Base-by-base conservation (phyloP, 2,888 invertebrate genomes). In the Leucoma salicis region DNA sequence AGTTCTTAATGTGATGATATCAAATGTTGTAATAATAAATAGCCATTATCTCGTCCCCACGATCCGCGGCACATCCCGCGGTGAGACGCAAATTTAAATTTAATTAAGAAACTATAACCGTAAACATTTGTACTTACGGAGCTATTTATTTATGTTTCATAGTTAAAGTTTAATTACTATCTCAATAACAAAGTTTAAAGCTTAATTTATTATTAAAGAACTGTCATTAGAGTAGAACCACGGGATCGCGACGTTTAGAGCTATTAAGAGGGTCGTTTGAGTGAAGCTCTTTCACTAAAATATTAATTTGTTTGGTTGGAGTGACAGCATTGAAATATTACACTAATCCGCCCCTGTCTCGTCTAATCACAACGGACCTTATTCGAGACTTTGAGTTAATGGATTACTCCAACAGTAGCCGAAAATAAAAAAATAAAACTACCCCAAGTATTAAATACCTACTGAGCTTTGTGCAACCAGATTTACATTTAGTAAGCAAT, bases 1-100 rank as follows among this genome's bases (percentile, higher is more conserved):
- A 75, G 70, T 72, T 67, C 67, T 57, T 61, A 63, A 69, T 64
- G 60, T 51, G 53, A n/a, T n/a, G n/a, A 57, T 56, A 55, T 63
- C 57, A 53, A 64, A 57, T 52, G 47, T 49, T 57, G n/a, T n/a
- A n/a, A n/a, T n/a, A n/a, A 44, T 54, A 62, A 66, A 66, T 49
- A 36, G 43, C 15, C 42, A 62, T 73, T 77, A 80, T 79, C 75
- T 57, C 46, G 46, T 63, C 62, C 52, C 68, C 75, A 73, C 75
- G 73, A 80, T 76, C 73, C 73, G 76, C 68, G 75, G 63, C 59
- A 72, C 63, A 13, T 69, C 82, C 80, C 70, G 74, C 66, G 43
- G 84, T 32, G 79, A 68, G 66, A 67, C 67, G 76, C 77, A 79
- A 81, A 83, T 80, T 75, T 70, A 78, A 78, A 72, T 70, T 62